Conservation (phyloP, 2,113 vertebrate genomes). For the Hydrolagus affinis region DNA sequence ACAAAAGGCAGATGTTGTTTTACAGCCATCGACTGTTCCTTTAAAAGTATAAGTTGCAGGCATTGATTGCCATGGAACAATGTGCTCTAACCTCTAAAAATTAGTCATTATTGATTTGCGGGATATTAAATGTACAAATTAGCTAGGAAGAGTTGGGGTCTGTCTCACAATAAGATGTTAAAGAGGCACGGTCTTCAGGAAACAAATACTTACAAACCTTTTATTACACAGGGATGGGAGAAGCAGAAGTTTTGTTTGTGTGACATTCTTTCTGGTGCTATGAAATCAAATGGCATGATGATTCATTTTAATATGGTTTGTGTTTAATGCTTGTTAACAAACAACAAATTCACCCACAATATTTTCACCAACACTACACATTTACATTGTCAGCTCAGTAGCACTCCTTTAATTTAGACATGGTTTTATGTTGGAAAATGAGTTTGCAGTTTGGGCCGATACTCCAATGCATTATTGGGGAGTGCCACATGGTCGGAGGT, state of each 20-base stretch:
- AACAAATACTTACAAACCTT: constrained; percentile 7
- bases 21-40: background rate
- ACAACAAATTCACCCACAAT: background rate
- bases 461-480: too few relatives aligned
- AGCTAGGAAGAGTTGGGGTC: constrained; percentile 21
- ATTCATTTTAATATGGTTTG: constrained; percentile 16
- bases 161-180: constrained; percentile 27
- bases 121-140: constrained; percentile 27
- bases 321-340: background rate
- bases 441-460: too few relatives aligned
- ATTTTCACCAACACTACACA: background rate
- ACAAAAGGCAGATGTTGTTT: background rate
- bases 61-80: background rate
- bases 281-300: background rate
- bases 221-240: constrained; percentile 14
- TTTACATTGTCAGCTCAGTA: too few relatives aligned
- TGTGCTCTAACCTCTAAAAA: background rate
- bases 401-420: too few relatives aligned
- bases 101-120: constrained; percentile 23
- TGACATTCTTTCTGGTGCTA: constrained; percentile 1
- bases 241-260: background rate
- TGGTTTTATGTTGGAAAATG: too few relatives aligned
- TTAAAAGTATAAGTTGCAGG: background rate
- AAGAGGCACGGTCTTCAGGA: background rate
- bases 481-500: too few relatives aligned